These are phyloP conservation scores for Alces alces DNA, from an alignment of 2,113 vertebrate species.

Conservation along the genomic window DNA sequence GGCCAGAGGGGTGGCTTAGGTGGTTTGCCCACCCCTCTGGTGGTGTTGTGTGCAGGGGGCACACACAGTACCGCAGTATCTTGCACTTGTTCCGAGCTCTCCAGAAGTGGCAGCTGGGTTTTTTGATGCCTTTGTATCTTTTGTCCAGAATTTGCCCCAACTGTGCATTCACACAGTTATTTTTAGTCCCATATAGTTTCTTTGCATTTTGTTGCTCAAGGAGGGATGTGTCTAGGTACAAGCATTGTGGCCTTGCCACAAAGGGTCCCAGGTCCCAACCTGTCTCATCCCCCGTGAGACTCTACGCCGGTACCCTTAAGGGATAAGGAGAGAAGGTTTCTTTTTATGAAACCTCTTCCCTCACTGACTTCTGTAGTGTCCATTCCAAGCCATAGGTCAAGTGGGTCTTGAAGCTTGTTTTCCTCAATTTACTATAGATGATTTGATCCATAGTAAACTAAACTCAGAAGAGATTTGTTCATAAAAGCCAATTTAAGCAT, in stretches of 20 bases:
- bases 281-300: not conserved
- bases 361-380: not conserved
- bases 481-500: not conserved
- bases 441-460: not conserved
- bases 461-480: not conserved
- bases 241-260: not conserved
- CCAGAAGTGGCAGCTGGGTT: not conserved
- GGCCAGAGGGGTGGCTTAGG: not conserved
- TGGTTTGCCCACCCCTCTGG: not conserved
- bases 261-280: not conserved
- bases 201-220: not conserved
- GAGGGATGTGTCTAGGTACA: not conserved
- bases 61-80: not conserved
- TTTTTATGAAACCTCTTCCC: not conserved
- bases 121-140: not conserved
- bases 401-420: not conserved
- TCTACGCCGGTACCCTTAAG: not conserved
- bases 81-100: not conserved
- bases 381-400: not conserved
- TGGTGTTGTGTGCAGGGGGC: not conserved
- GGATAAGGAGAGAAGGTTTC: not conserved
- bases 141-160: not conserved
- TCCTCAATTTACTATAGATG: not conserved
- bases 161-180: not conserved
- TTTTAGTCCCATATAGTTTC: not conserved